phyloP scores from a whole-genome alignment of 2,113 vertebrate species.

The Dipodomys spectabilis region DNA sequence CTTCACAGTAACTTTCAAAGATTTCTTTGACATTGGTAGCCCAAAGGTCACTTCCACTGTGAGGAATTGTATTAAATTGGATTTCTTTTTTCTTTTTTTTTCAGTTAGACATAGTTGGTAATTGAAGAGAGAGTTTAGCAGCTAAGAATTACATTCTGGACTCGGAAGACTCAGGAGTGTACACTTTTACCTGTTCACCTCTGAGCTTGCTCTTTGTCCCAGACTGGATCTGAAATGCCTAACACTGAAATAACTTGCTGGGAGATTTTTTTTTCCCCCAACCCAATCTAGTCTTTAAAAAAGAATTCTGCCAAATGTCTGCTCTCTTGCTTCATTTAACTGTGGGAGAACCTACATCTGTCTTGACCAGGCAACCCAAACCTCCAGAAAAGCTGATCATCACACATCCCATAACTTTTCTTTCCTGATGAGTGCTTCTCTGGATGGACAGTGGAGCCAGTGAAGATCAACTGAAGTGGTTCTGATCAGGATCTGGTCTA shows the following conservation, averaged over 20 bases:
- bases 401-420: neutral
- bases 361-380: slow-evolving; percentile 38
- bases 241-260: slow-evolving; percentile 36
- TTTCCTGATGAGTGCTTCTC: neutral
- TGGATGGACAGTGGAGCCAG: neutral
- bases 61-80: slow-evolving; percentile 59
- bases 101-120: slow-evolving; percentile 33
- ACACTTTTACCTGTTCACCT: neutral
- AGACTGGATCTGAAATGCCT: slow-evolving; percentile 12
- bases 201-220: neutral
- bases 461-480: neutral
- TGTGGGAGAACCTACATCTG: neutral
- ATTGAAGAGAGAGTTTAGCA: slow-evolving; percentile 58
- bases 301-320: slow-evolving; percentile 11
- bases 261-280: slow-evolving; percentile 49
- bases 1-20: slow-evolving; percentile 66
- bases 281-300: slow-evolving; percentile 19
- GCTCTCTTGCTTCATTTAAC: slow-evolving; percentile 55
- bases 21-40: slow-evolving; percentile 59
- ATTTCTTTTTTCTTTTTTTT: slow-evolving; percentile 6
- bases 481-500: slow-evolving; percentile 8
- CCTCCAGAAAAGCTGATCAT: slow-evolving; percentile 39
- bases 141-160: neutral
- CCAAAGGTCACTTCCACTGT: slow-evolving; percentile 63
- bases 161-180: neutral